phyloP scores from a whole-genome alignment of 2,113 vertebrate species.

The Mus pahari region DNA sequence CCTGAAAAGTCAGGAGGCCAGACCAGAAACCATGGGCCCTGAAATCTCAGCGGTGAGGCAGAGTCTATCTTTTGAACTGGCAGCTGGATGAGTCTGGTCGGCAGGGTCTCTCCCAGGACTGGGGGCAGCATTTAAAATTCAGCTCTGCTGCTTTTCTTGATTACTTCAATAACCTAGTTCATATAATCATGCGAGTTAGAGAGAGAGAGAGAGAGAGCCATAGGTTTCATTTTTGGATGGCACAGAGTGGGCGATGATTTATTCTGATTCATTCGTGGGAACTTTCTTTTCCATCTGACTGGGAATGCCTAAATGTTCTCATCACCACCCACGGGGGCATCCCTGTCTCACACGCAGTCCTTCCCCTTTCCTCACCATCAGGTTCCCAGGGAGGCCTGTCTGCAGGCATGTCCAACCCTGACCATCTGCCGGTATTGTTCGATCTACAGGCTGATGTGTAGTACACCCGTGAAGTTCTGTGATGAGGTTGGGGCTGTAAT shows the following conservation, averaged over 20 bases:
- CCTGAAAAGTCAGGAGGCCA: slow-evolving; percentile 42
- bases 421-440: neutral
- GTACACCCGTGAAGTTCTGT: neutral
- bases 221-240: slow-evolving; percentile 50
- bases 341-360: neutral
- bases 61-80: neutral
- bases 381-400: neutral
- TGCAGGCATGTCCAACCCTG: neutral
- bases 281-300: slow-evolving; percentile 35
- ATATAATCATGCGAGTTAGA: slow-evolving; percentile 21
- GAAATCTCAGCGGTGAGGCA: neutral
- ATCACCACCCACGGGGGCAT: slow-evolving; percentile 17
- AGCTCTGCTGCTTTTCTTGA: slow-evolving; percentile 52
- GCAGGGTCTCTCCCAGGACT: neutral
- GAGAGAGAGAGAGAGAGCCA: slow-evolving; percentile 7
- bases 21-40: slow-evolving; percentile 61
- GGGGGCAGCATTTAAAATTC: slow-evolving; percentile 32
- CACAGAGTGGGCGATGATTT: slow-evolving; percentile 54
- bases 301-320: slow-evolving; percentile 40
- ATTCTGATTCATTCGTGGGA: slow-evolving; percentile 64
- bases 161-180: slow-evolving; percentile 43
- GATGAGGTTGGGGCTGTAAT: slow-evolving; percentile 27
- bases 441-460: neutral
- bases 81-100: neutral
- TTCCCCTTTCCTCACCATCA: neutral